These are phyloP conservation scores for Villa cingulata DNA, from an alignment of 2,888 invertebrate species.

Conservation along the genomic window DNA sequence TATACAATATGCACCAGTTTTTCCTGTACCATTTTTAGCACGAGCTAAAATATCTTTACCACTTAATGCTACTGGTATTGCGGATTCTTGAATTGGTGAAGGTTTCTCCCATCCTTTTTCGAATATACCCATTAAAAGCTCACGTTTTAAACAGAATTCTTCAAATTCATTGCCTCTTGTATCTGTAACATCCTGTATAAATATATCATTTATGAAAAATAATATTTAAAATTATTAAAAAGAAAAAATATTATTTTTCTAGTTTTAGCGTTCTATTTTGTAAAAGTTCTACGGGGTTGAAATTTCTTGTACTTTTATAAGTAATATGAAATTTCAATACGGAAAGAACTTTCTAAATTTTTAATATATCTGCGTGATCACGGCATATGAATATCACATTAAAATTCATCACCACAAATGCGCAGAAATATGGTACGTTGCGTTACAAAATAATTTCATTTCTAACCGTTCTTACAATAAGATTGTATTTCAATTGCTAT, in stretches of 20 bases:
- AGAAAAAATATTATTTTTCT: no score
- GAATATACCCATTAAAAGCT: constrained; percentile 98
- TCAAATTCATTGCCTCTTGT: constrained; percentile 99
- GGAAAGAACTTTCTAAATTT: not conserved
- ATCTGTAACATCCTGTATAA: constrained; percentile 88
- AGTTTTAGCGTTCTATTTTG: no score
- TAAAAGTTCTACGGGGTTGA: not conserved
- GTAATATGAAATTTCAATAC: not conserved
- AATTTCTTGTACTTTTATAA: not conserved
- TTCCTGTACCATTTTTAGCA: constrained; percentile 98
- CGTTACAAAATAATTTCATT: no score
- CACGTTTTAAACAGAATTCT: constrained; percentile 95
- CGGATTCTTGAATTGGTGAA: constrained; percentile 98
- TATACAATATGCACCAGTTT: constrained; percentile 99
- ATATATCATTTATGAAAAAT: no score
- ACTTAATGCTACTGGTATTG: constrained; percentile 95
- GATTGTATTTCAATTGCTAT: no score
- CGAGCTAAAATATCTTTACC: constrained; percentile 96
- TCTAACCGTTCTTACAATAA: no score
- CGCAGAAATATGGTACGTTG: no score
- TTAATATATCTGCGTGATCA: not conserved
- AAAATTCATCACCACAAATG: no score
- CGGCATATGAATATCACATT: no score
- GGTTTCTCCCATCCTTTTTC: constrained; percentile 99
- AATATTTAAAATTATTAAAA: no score